phyloP scores from a whole-genome alignment of 2,113 vertebrate species.

The Notarius lentiginosus region DNA sequence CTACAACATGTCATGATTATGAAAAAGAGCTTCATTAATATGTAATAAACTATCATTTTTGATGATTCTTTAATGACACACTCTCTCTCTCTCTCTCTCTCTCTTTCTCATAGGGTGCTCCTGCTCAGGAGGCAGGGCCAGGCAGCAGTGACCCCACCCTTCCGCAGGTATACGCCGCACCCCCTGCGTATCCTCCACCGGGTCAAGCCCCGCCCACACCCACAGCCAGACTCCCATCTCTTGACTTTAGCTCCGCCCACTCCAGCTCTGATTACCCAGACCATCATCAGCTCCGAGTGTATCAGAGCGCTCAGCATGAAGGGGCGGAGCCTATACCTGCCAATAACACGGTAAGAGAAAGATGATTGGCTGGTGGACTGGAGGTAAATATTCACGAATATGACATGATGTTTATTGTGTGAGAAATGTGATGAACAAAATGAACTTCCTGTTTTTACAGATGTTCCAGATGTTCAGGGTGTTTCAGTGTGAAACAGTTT shows the following conservation, averaged over 20 bases:
- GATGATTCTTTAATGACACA: conserved; percentile 4
- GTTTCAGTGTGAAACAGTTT: not conserved
- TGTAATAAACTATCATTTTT: not conserved
- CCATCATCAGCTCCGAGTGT: conserved; percentile 74
- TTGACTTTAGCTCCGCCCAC: conserved; percentile 72
- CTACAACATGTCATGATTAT: not conserved
- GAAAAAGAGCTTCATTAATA: not conserved
- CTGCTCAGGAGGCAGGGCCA: conserved; percentile 71
- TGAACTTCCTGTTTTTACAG: not conserved
- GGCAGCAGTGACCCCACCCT: conserved; percentile 70
- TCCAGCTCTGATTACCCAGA: conserved; percentile 70
- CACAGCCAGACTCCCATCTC: conserved; percentile 66
- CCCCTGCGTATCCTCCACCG: conserved; percentile 72
- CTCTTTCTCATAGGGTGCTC: conserved; percentile 63
- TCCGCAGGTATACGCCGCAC: conserved; percentile 73
- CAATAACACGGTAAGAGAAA: conserved; percentile 66
- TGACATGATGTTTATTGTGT: not conserved
- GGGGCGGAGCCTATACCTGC: conserved; percentile 64
- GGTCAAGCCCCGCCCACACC: conserved; percentile 69
- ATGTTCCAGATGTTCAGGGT: not conserved
- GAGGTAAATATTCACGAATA: not conserved
- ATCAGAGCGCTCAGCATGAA: conserved; percentile 72
- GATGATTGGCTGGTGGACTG: conserved; percentile 8
- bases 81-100: conserved; percentile 20
- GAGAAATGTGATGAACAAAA: not conserved